Evolutionary conservation across 2,888 invertebrate species (phyloP).

Genomic region (Melikaiella ostensackeni): DNA sequence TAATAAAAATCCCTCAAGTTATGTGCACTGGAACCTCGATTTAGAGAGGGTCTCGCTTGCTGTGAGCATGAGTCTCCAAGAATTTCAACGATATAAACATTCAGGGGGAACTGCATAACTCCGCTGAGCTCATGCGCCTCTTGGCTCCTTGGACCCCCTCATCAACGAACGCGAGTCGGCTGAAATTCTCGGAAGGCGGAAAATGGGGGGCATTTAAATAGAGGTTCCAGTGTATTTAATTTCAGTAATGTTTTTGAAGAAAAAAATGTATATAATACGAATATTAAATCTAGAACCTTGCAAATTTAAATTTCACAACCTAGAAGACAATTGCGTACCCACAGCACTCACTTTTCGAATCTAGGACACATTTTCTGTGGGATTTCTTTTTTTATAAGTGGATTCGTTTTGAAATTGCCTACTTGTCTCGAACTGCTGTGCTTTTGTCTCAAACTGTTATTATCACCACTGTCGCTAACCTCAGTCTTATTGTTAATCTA

Average conservation of each 20-base stretch:
- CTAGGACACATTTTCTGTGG: conserved; percentile 15
- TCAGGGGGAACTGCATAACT: too few relatives aligned
- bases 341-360: conserved; percentile 12
- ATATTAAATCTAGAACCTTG: neutral
- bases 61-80: too few relatives aligned
- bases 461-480: conserved; percentile 60
- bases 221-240: too few relatives aligned
- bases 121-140: too few relatives aligned
- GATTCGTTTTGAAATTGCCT: conserved; percentile 26
- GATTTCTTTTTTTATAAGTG: conserved; percentile 28
- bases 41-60: too few relatives aligned
- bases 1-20: neutral
- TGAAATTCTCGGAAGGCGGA: too few relatives aligned
- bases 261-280: neutral
- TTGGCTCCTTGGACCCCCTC: too few relatives aligned
- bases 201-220: too few relatives aligned
- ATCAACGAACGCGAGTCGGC: too few relatives aligned
- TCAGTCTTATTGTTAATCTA: conserved; percentile 55
- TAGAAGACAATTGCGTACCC: neutral
- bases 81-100: too few relatives aligned
- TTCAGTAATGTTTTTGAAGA: neutral
- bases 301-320: neutral
- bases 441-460: conserved; percentile 60
- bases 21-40: too few relatives aligned
- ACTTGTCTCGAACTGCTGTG: conserved; percentile 57